These are phyloP conservation scores for Mallotus villosus DNA, from an alignment of 2,797 vertebrate genomes.

Conservation along the genomic window DNA sequence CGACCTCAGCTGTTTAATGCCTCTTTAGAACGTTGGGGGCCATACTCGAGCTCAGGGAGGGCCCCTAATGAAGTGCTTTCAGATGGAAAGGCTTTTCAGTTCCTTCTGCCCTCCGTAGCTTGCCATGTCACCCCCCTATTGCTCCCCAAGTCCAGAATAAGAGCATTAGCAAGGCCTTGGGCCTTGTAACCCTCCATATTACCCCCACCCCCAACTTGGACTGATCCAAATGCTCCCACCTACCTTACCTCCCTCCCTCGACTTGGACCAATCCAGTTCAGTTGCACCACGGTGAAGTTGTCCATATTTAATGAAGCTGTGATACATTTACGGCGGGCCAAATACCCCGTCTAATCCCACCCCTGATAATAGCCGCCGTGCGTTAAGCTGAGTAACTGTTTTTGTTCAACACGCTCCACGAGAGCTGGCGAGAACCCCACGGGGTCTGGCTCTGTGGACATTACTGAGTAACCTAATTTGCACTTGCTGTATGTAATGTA, in stretches of 20 bases:
- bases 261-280: conserved; percentile 38
- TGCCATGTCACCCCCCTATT: conserved; percentile 31
- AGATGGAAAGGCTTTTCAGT: conserved; percentile 67
- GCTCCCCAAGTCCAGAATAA: conserved; percentile 45
- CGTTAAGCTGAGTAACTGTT: conserved; percentile 67
- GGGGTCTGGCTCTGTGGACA: conserved; percentile 59
- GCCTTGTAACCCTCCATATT: conserved; percentile 32
- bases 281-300: conserved; percentile 40
- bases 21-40: conserved; percentile 44
- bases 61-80: conserved; percentile 72
- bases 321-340: conserved; percentile 73
- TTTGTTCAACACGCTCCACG: conserved; percentile 63
- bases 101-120: conserved; percentile 7
- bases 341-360: conserved; percentile 73
- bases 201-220: background rate
- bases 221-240: conserved; percentile 4
- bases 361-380: conserved; percentile 69
- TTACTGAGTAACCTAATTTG: conserved; percentile 76
- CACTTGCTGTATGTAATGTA: conserved; percentile 76
- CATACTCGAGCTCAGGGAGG: conserved; percentile 38
- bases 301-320: conserved; percentile 71
- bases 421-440: conserved; percentile 55
- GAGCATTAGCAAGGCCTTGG: conserved; percentile 57
- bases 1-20: conserved; percentile 68
- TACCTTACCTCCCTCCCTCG: conserved; percentile 26